phyloP scores from a whole-genome alignment of 2,888 invertebrate genomes.

The Saturnia japonica region DNA sequence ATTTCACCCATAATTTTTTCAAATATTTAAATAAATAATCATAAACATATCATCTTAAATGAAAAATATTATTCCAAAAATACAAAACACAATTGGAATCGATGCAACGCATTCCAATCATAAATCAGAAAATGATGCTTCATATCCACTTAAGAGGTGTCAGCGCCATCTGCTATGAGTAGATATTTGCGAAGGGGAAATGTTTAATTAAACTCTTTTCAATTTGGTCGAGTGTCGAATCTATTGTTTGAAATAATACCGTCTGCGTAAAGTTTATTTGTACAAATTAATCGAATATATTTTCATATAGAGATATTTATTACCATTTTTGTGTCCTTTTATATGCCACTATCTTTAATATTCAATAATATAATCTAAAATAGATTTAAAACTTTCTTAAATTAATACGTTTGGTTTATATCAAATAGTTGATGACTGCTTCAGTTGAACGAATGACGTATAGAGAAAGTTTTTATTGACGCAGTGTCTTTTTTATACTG shows the following conservation, averaged over 20 bases:
- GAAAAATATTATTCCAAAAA: neutral
- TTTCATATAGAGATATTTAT: neutral
- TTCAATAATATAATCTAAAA: neutral
- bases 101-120: neutral
- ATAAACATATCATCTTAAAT: neutral
- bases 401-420: neutral
- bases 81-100: neutral
- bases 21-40: neutral
- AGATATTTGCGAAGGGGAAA: constrained; percentile 22
- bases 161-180: constrained; percentile 14
- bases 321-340: neutral
- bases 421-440: no score
- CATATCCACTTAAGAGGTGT: neutral
- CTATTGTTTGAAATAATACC: constrained; percentile 57
- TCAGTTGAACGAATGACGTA: no score
- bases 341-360: neutral
- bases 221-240: constrained; percentile 49
- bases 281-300: neutral
- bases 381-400: neutral
- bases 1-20: no score
- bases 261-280: constrained; percentile 46
- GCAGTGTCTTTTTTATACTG: no score
- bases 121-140: constrained; percentile 9
- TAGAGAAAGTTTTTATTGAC: no score
- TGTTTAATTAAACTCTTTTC: constrained; percentile 51